Evolutionary conservation across 2,888 invertebrate species (phyloP), one percentile per base, ranked within the genome.

Genomic region (Aspidapion aeneum): DNA sequence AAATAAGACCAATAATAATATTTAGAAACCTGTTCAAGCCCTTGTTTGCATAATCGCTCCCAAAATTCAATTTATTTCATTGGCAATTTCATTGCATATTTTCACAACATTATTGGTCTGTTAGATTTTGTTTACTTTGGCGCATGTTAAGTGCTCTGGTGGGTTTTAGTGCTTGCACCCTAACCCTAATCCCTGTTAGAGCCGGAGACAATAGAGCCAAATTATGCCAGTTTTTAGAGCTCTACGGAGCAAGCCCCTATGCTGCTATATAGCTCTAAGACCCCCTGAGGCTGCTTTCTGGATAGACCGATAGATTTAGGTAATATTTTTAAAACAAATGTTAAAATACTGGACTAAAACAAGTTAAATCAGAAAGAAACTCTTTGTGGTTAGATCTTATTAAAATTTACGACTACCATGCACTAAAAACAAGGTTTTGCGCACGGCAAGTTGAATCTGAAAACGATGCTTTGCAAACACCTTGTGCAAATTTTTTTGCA

Each of bases 41-140:
- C 35, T 35, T 35, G 35, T 35, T 35, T 35, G 35, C 35, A 35
- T 35, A 35, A 35, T 35, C 12, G 35, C 35, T 35, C 3, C 35
- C 35, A 3, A 52, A 59, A 59, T 35, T 50, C 50, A n/a, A n/a
- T n/a, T n/a, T n/a, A 35, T 54, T 59, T 58, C 57, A 62, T 48
- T 52, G 60, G 55, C 60, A 62, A 60, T 58, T 62, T 60, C 52
- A 35, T 48, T 51, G 52, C 57, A 55, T 68, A 64, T 68, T 68
- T 66, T 68, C 63, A 50, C 61, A 66, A 66, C 68, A 61, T 63
- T 68, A 68, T 68, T 64, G 68, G 64, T 57, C 51, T 66, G 64
- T 68, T 64, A 66, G 60, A 62, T 68, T 64, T 54, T 68, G 68
- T 68, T 68, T 68, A 68, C 66, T 64, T 68, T 68, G 61, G 35